Conservation (phyloP, 1,140 invertebrate species). For the Campodea augens region DNA sequence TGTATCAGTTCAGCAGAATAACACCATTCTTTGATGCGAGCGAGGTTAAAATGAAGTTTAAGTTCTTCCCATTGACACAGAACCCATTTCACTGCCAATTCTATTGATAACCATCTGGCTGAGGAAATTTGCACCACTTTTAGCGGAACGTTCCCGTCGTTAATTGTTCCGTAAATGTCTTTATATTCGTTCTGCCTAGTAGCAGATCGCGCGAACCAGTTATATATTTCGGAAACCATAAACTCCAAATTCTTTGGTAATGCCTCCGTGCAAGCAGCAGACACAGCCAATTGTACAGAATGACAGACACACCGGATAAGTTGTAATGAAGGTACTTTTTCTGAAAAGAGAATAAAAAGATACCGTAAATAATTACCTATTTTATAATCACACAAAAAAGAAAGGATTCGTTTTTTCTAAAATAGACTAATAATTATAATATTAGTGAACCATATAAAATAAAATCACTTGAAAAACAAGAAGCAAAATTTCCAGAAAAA, state of each 20-base stretch:
- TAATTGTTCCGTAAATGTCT: not conserved
- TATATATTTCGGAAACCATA: not conserved
- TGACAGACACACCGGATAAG: not conserved
- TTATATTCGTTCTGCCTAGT: not conserved
- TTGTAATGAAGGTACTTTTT: not conserved
- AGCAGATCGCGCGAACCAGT: not conserved
- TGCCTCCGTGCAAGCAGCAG: not conserved
- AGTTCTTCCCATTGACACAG: not conserved
- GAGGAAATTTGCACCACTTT: not conserved
- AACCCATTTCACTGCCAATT: not conserved
- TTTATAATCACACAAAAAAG: no score
- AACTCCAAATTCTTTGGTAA: not conserved
- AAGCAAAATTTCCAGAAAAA: no score
- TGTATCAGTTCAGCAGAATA: not conserved
- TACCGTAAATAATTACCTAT: no score
- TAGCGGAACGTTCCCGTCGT: not conserved
- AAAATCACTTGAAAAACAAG: no score
- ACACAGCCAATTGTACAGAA: not conserved
- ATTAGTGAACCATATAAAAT: no score
- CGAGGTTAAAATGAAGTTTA: not conserved
- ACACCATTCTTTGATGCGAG: not conserved
- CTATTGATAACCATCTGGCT: not conserved
- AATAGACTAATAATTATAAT: no score
- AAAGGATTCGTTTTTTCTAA: no score
- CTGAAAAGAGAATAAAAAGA: not conserved